Evolutionary conservation across 2,797 vertebrate species (phyloP).

Genomic region (Aphelocoma californica): DNA sequence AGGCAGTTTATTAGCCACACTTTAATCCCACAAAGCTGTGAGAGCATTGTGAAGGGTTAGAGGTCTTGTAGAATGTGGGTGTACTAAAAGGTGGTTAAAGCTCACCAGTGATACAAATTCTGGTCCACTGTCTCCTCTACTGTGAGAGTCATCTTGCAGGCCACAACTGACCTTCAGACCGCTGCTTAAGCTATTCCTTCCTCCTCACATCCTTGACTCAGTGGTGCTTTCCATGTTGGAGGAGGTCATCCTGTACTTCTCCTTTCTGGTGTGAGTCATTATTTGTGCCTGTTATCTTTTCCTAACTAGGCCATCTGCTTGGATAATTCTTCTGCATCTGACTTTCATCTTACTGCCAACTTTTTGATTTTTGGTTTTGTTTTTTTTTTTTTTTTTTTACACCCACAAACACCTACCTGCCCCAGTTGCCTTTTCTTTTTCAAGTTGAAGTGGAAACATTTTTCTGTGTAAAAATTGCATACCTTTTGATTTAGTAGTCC

Average conservation of each 20-base stretch:
- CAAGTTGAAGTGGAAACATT: neutral
- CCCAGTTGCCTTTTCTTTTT: neutral
- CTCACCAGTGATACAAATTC: neutral
- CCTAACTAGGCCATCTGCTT: neutral
- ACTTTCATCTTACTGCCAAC: neutral
- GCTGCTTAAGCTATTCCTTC: neutral
- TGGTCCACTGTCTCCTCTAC: neutral
- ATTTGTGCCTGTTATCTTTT: constrained; percentile 14
- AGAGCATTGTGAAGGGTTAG: neutral
- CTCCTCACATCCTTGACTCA: neutral
- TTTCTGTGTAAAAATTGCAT: neutral
- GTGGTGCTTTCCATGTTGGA: neutral
- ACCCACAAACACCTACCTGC: neutral
- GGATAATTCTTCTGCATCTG: neutral
- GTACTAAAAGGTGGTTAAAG: neutral
- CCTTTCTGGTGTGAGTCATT: neutral
- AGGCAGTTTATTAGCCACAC: neutral
- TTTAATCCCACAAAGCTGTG: neutral
- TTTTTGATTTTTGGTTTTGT: neutral
- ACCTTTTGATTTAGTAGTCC: neutral
- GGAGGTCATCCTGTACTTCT: neutral
- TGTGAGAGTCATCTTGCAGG: neutral
- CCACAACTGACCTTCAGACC: neutral
- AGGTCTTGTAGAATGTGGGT: neutral
- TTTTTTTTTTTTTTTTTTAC: neutral